Base-by-base conservation (phyloP, 2,888 invertebrate species). In the Agrotis segetum region DNA sequence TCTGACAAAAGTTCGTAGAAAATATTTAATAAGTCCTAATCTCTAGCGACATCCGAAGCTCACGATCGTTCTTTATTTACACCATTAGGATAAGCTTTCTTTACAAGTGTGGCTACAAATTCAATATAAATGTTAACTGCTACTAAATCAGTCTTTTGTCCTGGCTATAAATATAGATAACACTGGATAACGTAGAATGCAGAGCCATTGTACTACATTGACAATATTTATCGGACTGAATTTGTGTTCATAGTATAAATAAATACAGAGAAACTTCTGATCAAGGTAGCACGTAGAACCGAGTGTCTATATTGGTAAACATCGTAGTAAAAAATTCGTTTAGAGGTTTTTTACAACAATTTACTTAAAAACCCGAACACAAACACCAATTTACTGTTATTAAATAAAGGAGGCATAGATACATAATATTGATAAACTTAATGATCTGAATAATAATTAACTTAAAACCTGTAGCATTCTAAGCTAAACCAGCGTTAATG, bases 21-120 rank as follows among this genome's bases (percentile, higher is more conserved):
- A 65, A 74, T 70, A 76, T 73, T 79, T 74, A 75, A 72, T 74
- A 67, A 67, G 58, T 52, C 46, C 63, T 87, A 83, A 87, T 82
- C 84, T 80, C 75, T n/a, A 55, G 58, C 67, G 49, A 73, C 71
- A 64, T 66, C 58, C 63, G 46, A 68, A 56, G 58, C 75, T 74
- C 85, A 85, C 84, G 84, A 76, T 71, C 67, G 64, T 59, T 63
- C 77, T 78, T 44, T 84, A 82, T 84, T 75, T 78, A 71, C 65
- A 55, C 74, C 59, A 67, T 81, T 77, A 70, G 61, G 60, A 61
- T 69, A 72, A 75, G 68, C 77, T 74, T 71, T 71, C 62, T 77
- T 81, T 68, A 78, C 77, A 77, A 85, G 63, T 81, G 72, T 74
- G 46, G 29, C 59, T 58, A 61, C 58, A 53, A 68, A 71, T 71